Conservation (phyloP, 2,113 vertebrate genomes). For the Cervus canadensis region DNA sequence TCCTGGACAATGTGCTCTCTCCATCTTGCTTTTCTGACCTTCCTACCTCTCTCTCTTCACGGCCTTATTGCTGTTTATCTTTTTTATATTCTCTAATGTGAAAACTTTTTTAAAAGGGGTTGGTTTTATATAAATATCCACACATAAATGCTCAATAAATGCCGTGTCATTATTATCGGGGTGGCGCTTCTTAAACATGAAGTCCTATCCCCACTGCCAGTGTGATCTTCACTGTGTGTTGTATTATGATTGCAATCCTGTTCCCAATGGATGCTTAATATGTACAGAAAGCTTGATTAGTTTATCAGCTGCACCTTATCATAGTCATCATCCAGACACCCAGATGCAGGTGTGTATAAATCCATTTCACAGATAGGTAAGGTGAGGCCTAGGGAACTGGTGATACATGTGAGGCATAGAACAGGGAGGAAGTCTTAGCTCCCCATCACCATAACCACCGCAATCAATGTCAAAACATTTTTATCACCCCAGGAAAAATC, state of each 20-base stretch:
- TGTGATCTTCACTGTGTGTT: not conserved
- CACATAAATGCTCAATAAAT: not conserved
- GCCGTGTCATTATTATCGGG: not conserved
- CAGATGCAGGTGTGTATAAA: not conserved
- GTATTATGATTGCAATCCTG: rapidly evolving
- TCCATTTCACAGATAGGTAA: not conserved
- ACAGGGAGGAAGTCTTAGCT: not conserved
- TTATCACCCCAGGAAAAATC: not conserved
- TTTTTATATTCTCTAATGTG: not conserved
- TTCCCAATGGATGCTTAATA: not conserved
- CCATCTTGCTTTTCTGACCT: not conserved
- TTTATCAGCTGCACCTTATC: not conserved
- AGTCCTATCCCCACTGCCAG: not conserved
- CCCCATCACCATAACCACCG: not conserved
- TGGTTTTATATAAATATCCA: not conserved
- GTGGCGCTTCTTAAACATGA: not conserved
- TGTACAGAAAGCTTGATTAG: not conserved
- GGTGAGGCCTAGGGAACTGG: not conserved
- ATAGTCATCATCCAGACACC: not conserved
- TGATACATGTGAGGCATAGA: not conserved
- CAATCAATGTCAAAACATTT: not conserved
- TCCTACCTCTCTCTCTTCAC: not conserved
- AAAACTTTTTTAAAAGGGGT: not conserved
- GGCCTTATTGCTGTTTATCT: not conserved
- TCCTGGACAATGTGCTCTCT: not conserved